Evolutionary conservation across 2,797 vertebrate species (phyloP).

Genomic region (Peromyscus attwateri): DNA sequence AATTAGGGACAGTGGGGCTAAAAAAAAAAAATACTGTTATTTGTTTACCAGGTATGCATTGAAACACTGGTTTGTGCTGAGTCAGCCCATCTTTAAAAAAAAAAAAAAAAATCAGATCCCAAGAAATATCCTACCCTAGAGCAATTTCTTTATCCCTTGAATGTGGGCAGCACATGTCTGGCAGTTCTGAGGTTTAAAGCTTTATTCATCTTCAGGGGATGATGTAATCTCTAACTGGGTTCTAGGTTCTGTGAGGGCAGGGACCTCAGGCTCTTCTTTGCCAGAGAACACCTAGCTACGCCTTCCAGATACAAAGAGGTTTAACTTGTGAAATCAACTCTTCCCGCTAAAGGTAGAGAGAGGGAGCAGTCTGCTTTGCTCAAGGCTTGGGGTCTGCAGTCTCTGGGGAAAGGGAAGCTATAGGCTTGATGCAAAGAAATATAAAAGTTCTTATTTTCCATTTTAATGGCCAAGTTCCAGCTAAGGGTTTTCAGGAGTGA

Average conservation of each 20-base stretch:
- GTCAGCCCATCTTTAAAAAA: slow-evolving; percentile 33
- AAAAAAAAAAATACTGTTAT: not conserved
- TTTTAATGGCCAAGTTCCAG: slow-evolving; percentile 6
- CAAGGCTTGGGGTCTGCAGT: not conserved
- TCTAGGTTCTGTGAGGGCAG: slow-evolving; percentile 31
- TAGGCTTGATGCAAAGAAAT: not conserved
- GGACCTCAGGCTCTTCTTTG: slow-evolving; percentile 40
- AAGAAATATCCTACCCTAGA: not conserved
- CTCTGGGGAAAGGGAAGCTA: not conserved
- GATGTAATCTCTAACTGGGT: slow-evolving; percentile 27
- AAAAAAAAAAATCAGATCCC: not conserved
- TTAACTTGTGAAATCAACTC: slow-evolving; percentile 65
- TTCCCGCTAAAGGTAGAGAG: not conserved
- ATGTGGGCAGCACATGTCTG: not conserved
- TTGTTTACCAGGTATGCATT: slow-evolving; percentile 12
- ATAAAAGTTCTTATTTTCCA: slow-evolving; percentile 7
- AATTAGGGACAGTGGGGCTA: not conserved
- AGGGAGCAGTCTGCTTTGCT: not conserved
- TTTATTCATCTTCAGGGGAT: slow-evolving; percentile 18
- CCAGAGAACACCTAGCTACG: slow-evolving; percentile 19
- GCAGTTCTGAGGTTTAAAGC: slow-evolving; percentile 36
- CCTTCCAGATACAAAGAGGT: slow-evolving; percentile 42
- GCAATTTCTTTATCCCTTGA: slow-evolving; percentile 40
- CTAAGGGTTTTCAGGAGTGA: slow-evolving; percentile 42
- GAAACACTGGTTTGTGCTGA: not conserved